These are phyloP conservation scores for Scaptodrosophila latifasciaeformis DNA, from an alignment of 2,888 invertebrate species.

Conservation along the genomic window DNA sequence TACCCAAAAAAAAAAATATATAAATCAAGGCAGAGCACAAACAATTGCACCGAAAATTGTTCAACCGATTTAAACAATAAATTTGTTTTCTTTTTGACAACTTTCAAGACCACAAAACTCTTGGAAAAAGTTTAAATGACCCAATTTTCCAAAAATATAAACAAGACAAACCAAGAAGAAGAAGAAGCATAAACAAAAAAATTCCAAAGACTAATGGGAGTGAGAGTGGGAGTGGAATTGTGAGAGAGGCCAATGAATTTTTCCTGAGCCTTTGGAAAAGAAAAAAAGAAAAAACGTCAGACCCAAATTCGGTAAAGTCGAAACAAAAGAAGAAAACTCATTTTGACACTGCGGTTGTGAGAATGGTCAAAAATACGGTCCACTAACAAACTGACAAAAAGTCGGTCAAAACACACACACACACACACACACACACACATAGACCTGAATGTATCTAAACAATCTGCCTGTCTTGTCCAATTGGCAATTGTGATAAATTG, in stretches of 20 bases:
- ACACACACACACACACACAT: slow-evolving; percentile 11
- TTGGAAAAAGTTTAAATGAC: slow-evolving; percentile 36
- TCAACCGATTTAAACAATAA: too few species aligned
- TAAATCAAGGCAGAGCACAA: too few species aligned
- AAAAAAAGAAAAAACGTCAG: not conserved
- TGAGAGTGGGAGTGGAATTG: too few species aligned
- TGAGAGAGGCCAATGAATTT: too few species aligned
- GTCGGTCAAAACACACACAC: slow-evolving; percentile 20
- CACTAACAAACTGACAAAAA: slow-evolving; percentile 43
- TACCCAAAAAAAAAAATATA: too few species aligned
- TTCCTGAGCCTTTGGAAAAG: not conserved
- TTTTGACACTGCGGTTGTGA: slow-evolving; percentile 36
- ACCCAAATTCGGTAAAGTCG: not conserved
- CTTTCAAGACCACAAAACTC: too few species aligned
- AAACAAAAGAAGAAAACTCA: slow-evolving; percentile 34
- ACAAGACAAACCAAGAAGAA: slow-evolving; percentile 14
- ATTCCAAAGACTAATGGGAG: too few species aligned
- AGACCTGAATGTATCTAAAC: slow-evolving; percentile 18
- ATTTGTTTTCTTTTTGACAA: too few species aligned
- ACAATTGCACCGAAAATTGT: not conserved
- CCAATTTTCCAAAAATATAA: slow-evolving; percentile 38
- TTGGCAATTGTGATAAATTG: slow-evolving; percentile 69
- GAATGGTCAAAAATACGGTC: slow-evolving; percentile 5
- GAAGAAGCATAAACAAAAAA: too few species aligned
- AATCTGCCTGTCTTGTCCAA: slow-evolving; percentile 38